These are phyloP conservation scores for Synergus laeviventris DNA, from an alignment of 2,888 invertebrate species.

Conservation along the genomic window DNA sequence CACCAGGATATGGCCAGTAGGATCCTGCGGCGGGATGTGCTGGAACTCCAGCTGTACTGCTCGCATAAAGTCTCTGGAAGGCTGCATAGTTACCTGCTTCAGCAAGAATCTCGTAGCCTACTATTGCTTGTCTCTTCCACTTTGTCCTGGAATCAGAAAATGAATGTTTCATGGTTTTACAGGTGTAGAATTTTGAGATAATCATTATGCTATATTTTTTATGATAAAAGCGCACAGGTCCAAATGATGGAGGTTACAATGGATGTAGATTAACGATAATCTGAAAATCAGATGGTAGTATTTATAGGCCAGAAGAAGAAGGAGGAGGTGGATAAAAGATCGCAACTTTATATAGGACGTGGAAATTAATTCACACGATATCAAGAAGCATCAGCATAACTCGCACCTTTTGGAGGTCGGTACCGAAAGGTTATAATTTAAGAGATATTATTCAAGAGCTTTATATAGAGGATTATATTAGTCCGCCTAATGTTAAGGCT, in stretches of 20 bases:
- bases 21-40: conserved; percentile 69
- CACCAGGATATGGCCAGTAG: conserved; percentile 77
- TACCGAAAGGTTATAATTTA: conserved; percentile 27
- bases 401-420: conserved; percentile 24
- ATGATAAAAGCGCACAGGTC: too few relatives aligned
- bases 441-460: conserved; percentile 24
- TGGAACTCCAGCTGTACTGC: conserved; percentile 74
- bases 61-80: conserved; percentile 95
- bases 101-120: conserved; percentile 95
- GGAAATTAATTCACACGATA: neutral
- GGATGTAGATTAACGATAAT: too few relatives aligned
- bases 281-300: too few relatives aligned
- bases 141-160: conserved; percentile 87
- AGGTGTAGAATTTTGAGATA: too few relatives aligned
- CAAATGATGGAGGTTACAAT: too few relatives aligned
- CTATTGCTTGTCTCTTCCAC: conserved; percentile 99
- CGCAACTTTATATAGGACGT: too few relatives aligned
- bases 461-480: neutral
- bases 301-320: too few relatives aligned
- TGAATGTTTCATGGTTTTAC: neutral
- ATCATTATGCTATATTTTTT: too few relatives aligned
- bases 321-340: too few relatives aligned
- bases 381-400: neutral
- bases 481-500: neutral
- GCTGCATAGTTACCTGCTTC: conserved; percentile 99